These are phyloP conservation scores for Eriosoma lanigerum DNA, from an alignment of 1,140 invertebrate genomes.

Conservation along the genomic window DNA sequence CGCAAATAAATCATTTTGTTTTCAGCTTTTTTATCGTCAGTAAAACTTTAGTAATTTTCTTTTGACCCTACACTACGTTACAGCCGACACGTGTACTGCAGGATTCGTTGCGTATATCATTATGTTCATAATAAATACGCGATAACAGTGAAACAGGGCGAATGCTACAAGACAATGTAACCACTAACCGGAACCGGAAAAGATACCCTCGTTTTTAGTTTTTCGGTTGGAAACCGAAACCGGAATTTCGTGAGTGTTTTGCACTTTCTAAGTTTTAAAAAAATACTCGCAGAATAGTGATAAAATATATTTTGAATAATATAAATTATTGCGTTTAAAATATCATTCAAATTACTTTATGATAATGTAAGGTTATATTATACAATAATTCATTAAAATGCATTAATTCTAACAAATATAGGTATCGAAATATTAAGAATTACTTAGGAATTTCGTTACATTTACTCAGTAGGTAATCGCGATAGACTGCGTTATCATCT, in stretches of 20 bases:
- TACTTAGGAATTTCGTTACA: too few relatives aligned
- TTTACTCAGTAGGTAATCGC: too few relatives aligned
- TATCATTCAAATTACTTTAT: too few relatives aligned
- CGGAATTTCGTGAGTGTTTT: constrained; percentile 21
- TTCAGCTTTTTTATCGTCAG: background rate
- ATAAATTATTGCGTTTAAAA: too few relatives aligned
- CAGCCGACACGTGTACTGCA: background rate
- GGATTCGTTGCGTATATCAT: background rate
- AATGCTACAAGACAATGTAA: background rate
- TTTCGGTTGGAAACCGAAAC: constrained; percentile 19
- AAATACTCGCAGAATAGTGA: background rate
- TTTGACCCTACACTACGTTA: background rate
- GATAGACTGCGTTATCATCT: too few relatives aligned
- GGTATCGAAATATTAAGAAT: too few relatives aligned
- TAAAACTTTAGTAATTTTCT: background rate
- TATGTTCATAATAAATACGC: background rate
- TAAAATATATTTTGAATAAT: background rate
- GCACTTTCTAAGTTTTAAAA: constrained; percentile 13
- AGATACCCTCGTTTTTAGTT: background rate
- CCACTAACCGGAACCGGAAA: constrained; percentile 35
- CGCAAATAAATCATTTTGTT: too few relatives aligned
- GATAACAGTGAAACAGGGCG: background rate
- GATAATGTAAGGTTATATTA: too few relatives aligned
- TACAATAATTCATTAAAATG: too few relatives aligned
- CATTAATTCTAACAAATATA: too few relatives aligned